Base-by-base conservation (phyloP, 2,888 invertebrate genomes). In the Coelogynopora nodosa region DNA sequence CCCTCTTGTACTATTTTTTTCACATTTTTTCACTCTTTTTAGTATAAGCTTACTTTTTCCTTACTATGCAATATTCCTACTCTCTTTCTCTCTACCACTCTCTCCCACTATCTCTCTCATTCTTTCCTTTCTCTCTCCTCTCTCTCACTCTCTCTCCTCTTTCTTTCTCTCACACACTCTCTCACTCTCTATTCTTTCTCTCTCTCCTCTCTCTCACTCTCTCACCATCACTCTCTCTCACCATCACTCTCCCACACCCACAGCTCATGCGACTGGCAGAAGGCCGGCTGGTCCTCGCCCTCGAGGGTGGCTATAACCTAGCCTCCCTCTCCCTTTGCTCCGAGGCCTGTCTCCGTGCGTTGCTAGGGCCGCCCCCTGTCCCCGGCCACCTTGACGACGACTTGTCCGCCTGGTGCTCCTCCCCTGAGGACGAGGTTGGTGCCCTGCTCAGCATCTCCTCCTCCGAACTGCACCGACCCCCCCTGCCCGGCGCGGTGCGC, bases 291-390 rank as follows among this genome's bases (percentile, higher is more conserved):
- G 95, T 97, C 87, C 93, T 98, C 88, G 96, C 96, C 29, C 93
- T 98, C 88, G 98, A 98, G 93, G 98, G 98, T 88, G 98, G 99
- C 86, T 99, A 99, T 93, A 97, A 99, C 93, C 93, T 99, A 90
- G 95, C 96, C 67, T 95, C 97, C 67, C 97, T 99, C 91, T 97
- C 97, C 93, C 97, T 98, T 93, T 95, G 97, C 86, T 96, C 98
- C 84, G 96, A 97, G 93, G 97, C 96, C 92, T 98, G 98, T 93
- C 96, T 98, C 30, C 94, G 95, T 89, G 97, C 98, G 31, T 93
- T 98, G 88, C 74, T 74, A 13, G 74, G 74, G 23, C 74, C 74
- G 23, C 74, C 74, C 2, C 74, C 74, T 10, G 2, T 74, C 23
- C 74, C 74, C 10, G 74, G 74, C 5, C 74, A 74, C 18, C 74